Evolutionary conservation across 2,888 invertebrate species (phyloP), one percentile per base, ranked within the genome.

Genomic region (Adineta ricciae): DNA sequence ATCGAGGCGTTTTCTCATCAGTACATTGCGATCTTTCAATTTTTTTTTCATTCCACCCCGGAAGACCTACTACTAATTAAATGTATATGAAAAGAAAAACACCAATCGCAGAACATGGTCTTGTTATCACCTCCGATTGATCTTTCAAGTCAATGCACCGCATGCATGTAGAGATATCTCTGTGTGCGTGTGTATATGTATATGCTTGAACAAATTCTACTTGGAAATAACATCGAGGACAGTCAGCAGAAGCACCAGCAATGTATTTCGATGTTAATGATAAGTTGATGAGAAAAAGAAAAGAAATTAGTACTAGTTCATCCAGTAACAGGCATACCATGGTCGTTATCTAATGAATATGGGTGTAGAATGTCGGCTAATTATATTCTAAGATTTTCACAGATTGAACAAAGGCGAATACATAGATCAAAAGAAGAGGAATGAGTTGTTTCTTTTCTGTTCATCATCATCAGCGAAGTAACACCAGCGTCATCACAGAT

Each of bases 131-230:
- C 32, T 64, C 32, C 64, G 32, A 64, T 64, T 64, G 19, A 64
- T 64, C 64, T 64, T 64, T 64, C 64, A 64, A 64, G 27, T 64
- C 27, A 64, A 64, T 64, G 64, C 64, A 64, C 64, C 64, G 64
- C 64, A 64, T 19, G 16, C 32, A 36, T 64, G 4, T 32, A 64
- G 5, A 46, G 46, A 46, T 46, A 46, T 46, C 5, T 46, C 5
- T 64, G 27, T 56, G 27, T 64, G 16, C 16, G 27, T n/a, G 27
- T 56, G 32, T 64, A 32, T 64, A 32, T 32, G 27, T n/a, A 56
- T 56, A 64, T 64, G 64, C 64, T 32, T 64, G 32, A 64, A 36
- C 32, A 64, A 32, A 2, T 32, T 64, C 32, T 32, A 1, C 50
- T 64, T 32, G 7, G 32, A 64, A 32, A 64, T 64, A 14, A 64